A percentile compares a stretch with the other conserved stretches of the same genome.
These are phyloP conservation scores for Isurus oxyrinchus DNA, from an alignment of 2,113 vertebrate genomes.

Conservation along the genomic window DNA sequence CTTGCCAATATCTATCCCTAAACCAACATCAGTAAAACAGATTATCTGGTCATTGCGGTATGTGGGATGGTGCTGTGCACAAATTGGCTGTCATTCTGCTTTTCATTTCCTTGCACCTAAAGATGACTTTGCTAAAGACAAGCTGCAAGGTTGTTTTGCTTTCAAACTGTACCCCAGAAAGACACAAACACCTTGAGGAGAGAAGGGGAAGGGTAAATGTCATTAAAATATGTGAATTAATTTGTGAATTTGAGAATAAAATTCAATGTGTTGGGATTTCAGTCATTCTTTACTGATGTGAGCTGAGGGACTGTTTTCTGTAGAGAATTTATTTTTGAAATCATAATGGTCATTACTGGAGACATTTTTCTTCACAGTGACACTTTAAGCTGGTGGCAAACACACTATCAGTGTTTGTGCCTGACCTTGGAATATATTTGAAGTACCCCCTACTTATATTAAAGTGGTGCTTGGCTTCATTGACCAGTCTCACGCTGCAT, in stretches of 20 bases:
- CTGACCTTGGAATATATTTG: neutral
- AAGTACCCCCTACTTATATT: neutral
- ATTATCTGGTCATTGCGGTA: neutral
- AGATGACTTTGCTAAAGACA: neutral
- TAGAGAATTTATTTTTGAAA: neutral
- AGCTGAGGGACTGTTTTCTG: neutral
- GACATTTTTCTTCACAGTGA: neutral
- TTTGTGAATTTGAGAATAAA: neutral
- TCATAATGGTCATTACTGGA: neutral
- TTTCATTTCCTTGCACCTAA: neutral
- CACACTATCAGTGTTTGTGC: neutral
- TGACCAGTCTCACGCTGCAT: neutral
- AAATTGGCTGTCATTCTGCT: neutral
- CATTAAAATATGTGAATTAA: neutral
- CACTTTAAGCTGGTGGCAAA: neutral
- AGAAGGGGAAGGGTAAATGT: too few species aligned
- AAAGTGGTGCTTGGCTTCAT: neutral
- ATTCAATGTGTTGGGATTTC: neutral
- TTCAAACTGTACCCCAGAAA: neutral
- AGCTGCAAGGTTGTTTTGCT: neutral
- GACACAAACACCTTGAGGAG: neutral
- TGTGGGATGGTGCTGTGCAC: neutral
- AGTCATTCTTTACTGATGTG: neutral
- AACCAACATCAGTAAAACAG: too few species aligned
- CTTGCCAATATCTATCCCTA: too few species aligned